Evolutionary conservation across 2,888 invertebrate species (phyloP), one percentile per base, ranked within the genome.

Genomic region (Tenthredo scrophulariae): DNA sequence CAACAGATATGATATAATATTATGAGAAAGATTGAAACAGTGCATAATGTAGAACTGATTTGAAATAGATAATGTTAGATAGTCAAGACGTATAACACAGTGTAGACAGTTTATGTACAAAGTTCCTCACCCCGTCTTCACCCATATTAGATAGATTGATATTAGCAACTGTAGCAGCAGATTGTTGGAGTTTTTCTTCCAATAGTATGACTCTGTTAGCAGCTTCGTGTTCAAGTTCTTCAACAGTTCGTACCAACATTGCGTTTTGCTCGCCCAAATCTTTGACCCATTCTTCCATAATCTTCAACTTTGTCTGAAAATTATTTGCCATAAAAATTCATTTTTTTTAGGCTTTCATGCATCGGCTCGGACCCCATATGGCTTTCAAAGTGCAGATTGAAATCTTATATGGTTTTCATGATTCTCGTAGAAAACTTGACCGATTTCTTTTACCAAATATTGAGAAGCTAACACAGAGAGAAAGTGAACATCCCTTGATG

Each of bases 231-330:
- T 97, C 97, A 89, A 97, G 91, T 89, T 96, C 96, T 90, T 96
- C 95, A 1, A 97, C 95, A 2, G 96, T 95, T 84, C 94, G 94
- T 82, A 95, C 95, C 88, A 97, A 93, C 93, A 96, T 94, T 72
- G 95, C 93, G 92, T 97, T 97, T 93, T 97, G 97, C 43, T 95
- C 96, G 65, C 94, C 94, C 89, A 96, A 93, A 92, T 96, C 96
- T 77, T 94, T 92, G 87, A 97, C 95, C 96, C 96, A 96, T 84
- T 95, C 94, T 86, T 94, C 93, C 88, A 96, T 94, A 85, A 96
- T 94, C 62, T 94, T 93, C 87, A 96, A 93, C 92, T 97, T 96
- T 88, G 95, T 93, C 97, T 97, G 90, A 6, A 92, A 91, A 37
- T 37, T 86, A 84, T 79, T 33, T 83, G 79, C 10, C 54, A 72